Conservation (phyloP, 2,113 vertebrate species). For the Dromas ardeola region DNA sequence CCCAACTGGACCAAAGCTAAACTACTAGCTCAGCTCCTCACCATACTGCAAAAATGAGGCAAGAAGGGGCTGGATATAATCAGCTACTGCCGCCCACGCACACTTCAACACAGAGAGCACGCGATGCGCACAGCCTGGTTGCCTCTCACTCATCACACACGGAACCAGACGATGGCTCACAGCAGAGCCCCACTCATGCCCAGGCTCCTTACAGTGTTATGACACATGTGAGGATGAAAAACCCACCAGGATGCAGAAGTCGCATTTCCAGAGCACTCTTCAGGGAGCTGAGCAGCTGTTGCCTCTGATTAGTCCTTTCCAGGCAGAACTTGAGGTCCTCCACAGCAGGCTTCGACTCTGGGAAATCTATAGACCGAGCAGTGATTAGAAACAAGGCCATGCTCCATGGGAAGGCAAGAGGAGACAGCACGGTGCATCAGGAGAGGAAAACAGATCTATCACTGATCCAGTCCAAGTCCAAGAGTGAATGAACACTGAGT, state of each 20-base stretch:
- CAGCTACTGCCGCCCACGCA: not conserved
- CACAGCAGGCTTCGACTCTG: constrained; percentile 93
- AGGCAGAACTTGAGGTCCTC: constrained; percentile 96
- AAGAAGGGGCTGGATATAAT: not conserved
- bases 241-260: constrained; percentile 91
- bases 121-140: rapidly evolving
- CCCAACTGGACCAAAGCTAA: not conserved
- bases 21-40: not conserved
- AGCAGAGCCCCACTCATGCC: not conserved
- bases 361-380: constrained; percentile 84
- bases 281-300: constrained; percentile 91
- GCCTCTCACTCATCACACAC: not conserved
- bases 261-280: constrained; percentile 91
- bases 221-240: rapidly evolving
- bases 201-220: not conserved
- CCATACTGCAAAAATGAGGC: not conserved
- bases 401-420: not conserved
- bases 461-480: not conserved
- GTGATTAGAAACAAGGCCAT: rapidly evolving
- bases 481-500: rapidly evolving
- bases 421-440: rapidly evolving
- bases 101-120: rapidly evolving
- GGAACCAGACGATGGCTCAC: not conserved
- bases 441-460: not conserved
- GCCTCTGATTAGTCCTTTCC: constrained; percentile 93